Evolutionary conservation across 2,888 invertebrate genomes (phyloP), one percentile per base, ranked within the genome.

Genomic region (Andricus quercusramuli): DNA sequence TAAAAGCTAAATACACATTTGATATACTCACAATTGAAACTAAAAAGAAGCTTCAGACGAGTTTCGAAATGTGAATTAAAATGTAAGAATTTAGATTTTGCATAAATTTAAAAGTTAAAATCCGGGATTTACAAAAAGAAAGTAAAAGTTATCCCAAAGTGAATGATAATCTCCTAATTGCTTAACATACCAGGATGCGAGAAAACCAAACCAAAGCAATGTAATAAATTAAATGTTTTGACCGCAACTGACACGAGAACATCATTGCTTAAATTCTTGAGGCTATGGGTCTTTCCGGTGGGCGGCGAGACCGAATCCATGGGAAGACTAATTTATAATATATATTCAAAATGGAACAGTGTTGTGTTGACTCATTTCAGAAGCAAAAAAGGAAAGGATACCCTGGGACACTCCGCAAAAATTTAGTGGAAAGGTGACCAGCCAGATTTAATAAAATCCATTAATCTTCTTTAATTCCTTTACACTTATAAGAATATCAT

Each of bases 271-370:
- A 56, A 74, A 74, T 74, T 74, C 74, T 51, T 74, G 74, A 74
- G 32, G 56, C 74, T 37, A 37, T 37, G 56, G 32, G 37, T 74
- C 74, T 56, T 74, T 74, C 74, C 74, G 74, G 74, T 74, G 74
- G 74, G 74, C 74, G 74, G 56, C 51, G 56, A 56, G 56, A 74
- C 74, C 15, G 32, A 74, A 32, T 74, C 56, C 56, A 56, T 37
- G 37, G 74, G 56, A 74, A 56, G 74, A 32, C 56, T 74, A 74
- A 74, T 74, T 74, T 74, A 74, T 74, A 74, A 74, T 74, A 74
- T 74, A 74, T 74, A 56, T 74, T 74, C 56, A 32, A 74, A 74
- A 56, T 74, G 74, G 51, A 74, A 56, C 56, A 29, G 56, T 56
- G 56, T 74, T 56, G 74, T 74, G 74, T 74, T 74, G 74, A 74